Evolutionary conservation across 2,888 invertebrate species (phyloP).

Genomic region (Synanthedon myopaeformis): DNA sequence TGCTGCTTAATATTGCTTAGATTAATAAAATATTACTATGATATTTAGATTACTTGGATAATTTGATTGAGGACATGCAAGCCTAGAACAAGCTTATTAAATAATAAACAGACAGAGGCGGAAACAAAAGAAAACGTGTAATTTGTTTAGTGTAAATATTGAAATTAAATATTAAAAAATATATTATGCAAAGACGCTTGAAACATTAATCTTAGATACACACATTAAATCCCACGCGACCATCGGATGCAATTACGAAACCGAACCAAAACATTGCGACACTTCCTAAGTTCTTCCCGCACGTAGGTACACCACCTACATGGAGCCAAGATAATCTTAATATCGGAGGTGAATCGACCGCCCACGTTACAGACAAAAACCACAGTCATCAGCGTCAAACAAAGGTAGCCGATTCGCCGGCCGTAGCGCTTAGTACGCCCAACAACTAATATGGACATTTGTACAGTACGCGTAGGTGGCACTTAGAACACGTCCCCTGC

Average conservation of each 20-base stretch:
- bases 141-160: no score
- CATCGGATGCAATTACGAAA: constrained; percentile 32
- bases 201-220: constrained; percentile 6
- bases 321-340: constrained; percentile 38
- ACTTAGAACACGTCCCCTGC: constrained; percentile 41
- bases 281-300: constrained; percentile 31
- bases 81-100: no score
- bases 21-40: no score
- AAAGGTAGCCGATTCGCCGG: constrained; percentile 60
- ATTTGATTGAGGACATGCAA: no score
- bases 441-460: constrained; percentile 63
- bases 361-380: constrained; percentile 46
- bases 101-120: no score
- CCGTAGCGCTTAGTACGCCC: constrained; percentile 54
- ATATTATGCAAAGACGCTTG: constrained; percentile 19
- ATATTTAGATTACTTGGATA: no score
- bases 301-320: constrained; percentile 47
- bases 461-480: constrained; percentile 53
- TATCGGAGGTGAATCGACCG: constrained; percentile 63
- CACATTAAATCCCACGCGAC: constrained; percentile 20
- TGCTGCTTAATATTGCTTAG: no score
- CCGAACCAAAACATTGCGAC: constrained; percentile 25
- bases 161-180: constrained; percentile 6
- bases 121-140: no score
- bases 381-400: constrained; percentile 54